Percentiles rank a stretch among this genome's conserved stretches.
phyloP scores from a whole-genome alignment of 2,113 vertebrate species.

The Corynorhinus townsendii region DNA sequence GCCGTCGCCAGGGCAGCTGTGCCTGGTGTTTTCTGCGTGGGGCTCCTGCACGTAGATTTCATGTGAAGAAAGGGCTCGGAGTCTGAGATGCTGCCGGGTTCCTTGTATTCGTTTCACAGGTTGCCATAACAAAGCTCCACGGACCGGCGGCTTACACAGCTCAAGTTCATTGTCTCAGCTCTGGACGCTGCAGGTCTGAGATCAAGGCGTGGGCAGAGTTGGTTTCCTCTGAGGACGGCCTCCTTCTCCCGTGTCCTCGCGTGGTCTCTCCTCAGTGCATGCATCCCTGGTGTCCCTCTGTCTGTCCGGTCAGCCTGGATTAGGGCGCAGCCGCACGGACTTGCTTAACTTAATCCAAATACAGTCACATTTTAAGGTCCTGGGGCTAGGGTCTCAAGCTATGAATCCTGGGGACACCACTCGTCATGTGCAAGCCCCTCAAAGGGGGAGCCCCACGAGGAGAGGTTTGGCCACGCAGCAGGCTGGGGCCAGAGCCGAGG shows the following conservation, averaged over 20 bases:
- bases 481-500: background rate
- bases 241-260: background rate
- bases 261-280: background rate
- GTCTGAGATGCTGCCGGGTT: background rate
- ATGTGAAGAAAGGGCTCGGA: background rate
- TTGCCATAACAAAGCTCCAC: background rate
- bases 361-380: background rate
- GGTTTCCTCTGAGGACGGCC: background rate
- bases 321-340: background rate
- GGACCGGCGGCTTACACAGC: background rate
- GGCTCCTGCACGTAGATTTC: background rate
- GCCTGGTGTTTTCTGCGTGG: background rate
- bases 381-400: background rate
- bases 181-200: background rate
- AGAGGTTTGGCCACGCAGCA: rapidly evolving
- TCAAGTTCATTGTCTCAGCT: background rate
- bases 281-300: background rate
- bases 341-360: background rate
- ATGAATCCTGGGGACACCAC: background rate
- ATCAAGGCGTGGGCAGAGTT: background rate
- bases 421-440: background rate
- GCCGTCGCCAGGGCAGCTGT: background rate
- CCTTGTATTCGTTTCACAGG: background rate
- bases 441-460: background rate
- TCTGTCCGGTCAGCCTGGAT: background rate